Evolutionary conservation across 2,888 invertebrate genomes (phyloP), one percentile per base, ranked within the genome.

Genomic region (Phyto melanocephala): DNA sequence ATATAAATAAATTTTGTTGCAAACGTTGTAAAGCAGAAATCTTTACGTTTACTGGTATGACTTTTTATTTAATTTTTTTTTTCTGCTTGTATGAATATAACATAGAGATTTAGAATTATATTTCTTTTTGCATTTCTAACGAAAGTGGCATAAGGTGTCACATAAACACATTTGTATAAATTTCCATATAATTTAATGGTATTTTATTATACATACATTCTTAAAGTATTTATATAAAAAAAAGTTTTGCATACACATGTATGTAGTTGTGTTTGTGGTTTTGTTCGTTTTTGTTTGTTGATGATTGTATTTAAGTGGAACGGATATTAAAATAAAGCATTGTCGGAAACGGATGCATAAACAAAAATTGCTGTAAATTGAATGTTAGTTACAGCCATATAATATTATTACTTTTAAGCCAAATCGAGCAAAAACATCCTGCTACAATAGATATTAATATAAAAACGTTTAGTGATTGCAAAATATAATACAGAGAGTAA

Each of bases 291-390:
- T 62, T 58, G 22, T 52, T 24, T 52, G 24, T 24, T 67, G 65
- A 28, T 71, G 63, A 71, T 47, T 71, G 20, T 71, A 71, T 22
- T 65, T 62, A 45, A 37, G 40, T 60, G 37, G 22, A 81, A 35
- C 84, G 84, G 84, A 81, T 84, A 84, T 84, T 84, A 80, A 84
- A 80, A 83, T 81, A 63, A 81, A 74, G 82, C 78, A 74, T 79
- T 84, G 65, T 60, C 84, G 84, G 84, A 84, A 84, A 40, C 78
- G 82, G 80, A 83, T 76, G 84, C 77, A 75, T 80, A 79, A 82
- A 79, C 84, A 81, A 76, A 84, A 84, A 68, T 84, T 80, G 75
- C 71, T 81, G 78, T 28, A 28, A 81, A 81, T 84, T 84, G 74
- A 78, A 80, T 77, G 83, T 80, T 75, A 58, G 65, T 79, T 82